These are phyloP conservation scores for Sapayoa aenigma DNA, from an alignment of 2,113 vertebrate genomes.

Conservation along the genomic window DNA sequence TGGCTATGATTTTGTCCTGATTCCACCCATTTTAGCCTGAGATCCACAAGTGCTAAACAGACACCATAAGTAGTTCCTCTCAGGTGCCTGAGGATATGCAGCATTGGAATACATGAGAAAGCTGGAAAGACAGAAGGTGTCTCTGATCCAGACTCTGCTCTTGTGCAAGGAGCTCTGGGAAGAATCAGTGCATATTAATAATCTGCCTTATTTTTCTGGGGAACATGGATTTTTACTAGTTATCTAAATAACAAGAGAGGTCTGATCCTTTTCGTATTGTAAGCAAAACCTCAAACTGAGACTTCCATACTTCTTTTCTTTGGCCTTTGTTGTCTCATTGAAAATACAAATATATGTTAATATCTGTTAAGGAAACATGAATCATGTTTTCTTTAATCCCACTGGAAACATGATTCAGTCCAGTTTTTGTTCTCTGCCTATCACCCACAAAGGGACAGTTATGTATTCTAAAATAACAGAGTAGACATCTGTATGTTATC, in stretches of 20 bases:
- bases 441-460: not conserved
- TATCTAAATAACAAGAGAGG: too few species aligned
- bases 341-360: too few species aligned
- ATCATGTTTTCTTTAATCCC: not conserved
- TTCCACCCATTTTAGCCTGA: not conserved
- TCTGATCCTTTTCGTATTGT: too few species aligned
- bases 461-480: rapidly evolving
- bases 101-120: not conserved
- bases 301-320: too few species aligned
- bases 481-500: not conserved
- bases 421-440: not conserved
- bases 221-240: too few species aligned
- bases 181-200: not conserved
- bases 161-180: not conserved
- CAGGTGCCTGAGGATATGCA: not conserved
- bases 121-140: rapidly evolving
- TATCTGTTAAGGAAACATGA: too few species aligned
- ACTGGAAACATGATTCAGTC: not conserved
- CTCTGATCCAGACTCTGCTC: not conserved
- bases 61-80: not conserved
- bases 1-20: not conserved
- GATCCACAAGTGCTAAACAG: not conserved
- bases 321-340: too few species aligned
- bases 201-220: not conserved
- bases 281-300: too few species aligned